phyloP scores from a whole-genome alignment of 2,797 vertebrate species.

The Lacerta agilis region DNA sequence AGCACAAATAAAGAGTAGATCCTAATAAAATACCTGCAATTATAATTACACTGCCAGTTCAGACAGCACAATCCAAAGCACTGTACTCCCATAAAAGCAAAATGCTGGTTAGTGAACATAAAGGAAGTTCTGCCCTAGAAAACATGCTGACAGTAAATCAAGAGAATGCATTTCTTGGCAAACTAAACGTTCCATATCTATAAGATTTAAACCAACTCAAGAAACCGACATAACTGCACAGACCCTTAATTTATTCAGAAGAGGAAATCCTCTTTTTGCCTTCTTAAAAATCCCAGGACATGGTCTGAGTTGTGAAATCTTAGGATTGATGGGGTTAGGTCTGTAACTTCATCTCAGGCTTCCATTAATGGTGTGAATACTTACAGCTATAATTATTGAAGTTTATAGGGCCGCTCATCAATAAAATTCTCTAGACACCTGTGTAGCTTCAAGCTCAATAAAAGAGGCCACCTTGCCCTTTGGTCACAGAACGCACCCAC shows the following conservation, averaged over 20 bases:
- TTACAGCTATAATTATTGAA: no score
- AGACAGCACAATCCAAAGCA: not conserved
- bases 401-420: no score
- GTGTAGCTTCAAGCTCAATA: not conserved
- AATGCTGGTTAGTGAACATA: not conserved
- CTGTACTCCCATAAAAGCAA: conserved; percentile 16
- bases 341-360: not conserved
- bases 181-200: conserved; percentile 13
- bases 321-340: not conserved
- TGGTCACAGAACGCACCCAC: not conserved
- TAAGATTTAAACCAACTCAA: conserved; percentile 23
- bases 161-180: not conserved
- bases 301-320: not conserved
- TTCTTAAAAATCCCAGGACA: not conserved
- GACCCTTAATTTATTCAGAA: not conserved
- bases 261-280: not conserved
- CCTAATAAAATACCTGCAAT: conserved; percentile 6
- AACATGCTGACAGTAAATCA: not conserved
- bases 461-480: not conserved
- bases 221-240: conserved; percentile 4
- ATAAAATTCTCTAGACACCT: not conserved
- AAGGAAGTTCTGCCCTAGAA: conserved; percentile 11
- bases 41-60: not conserved
- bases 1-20: not conserved
- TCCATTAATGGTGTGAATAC: not conserved